Percentiles rank a stretch among this genome's conserved stretches.
phyloP scores from a whole-genome alignment of 2,113 vertebrate species.

The Struthidea cinerea region DNA sequence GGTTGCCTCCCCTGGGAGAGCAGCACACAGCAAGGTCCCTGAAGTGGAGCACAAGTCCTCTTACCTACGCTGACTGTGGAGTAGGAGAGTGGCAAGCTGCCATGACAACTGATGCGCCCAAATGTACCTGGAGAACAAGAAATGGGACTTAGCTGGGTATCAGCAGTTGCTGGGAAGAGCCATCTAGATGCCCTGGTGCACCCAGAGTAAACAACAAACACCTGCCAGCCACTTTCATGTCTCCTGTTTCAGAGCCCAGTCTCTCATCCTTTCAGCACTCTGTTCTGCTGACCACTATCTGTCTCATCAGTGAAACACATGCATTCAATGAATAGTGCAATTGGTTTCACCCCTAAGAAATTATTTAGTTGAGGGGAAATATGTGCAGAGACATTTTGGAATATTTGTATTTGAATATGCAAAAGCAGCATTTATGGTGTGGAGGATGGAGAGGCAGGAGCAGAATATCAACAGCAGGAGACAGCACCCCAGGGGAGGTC shows the following conservation, averaged over 20 bases:
- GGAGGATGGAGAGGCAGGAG: background rate
- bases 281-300: background rate
- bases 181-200: background rate
- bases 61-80: constrained; percentile 60
- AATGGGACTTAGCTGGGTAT: background rate
- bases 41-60: background rate
- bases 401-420: background rate
- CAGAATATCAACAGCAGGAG: background rate
- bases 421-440: background rate
- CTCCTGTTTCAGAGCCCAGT: background rate
- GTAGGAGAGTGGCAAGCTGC: constrained; percentile 52
- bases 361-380: background rate
- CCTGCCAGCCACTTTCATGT: background rate
- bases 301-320: background rate
- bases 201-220: background rate
- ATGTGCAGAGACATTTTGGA: background rate
- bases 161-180: background rate
- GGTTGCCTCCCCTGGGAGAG: background rate
- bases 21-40: background rate
- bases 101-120: constrained; percentile 58
- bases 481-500: background rate
- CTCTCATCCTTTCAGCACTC: background rate
- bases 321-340: background rate
- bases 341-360: background rate
- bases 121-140: constrained; percentile 46